These are phyloP conservation scores for Dasypus novemcinctus DNA, from an alignment of 2,113 vertebrate genomes.

Conservation along the genomic window DNA sequence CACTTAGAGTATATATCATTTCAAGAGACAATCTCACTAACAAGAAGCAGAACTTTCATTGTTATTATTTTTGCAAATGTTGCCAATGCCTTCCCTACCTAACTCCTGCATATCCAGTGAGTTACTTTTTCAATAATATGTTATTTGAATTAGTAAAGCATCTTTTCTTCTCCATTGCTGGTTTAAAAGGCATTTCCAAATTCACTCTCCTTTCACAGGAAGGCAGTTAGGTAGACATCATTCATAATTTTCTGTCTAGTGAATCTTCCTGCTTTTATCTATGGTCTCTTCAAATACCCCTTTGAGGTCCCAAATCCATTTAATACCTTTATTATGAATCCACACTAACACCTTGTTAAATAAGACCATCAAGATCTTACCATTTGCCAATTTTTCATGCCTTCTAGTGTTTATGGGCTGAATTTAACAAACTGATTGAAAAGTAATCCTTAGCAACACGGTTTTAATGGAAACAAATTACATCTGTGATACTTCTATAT, in stretches of 20 bases:
- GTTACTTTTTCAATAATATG: slow-evolving; percentile 24
- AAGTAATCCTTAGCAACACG: slow-evolving; percentile 71
- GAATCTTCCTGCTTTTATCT: slow-evolving; percentile 73
- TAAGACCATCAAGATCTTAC: slow-evolving; percentile 48
- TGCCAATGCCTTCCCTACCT: not conserved
- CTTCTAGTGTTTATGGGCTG: slow-evolving; percentile 47
- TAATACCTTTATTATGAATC: slow-evolving; percentile 59
- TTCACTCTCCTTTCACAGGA: slow-evolving; percentile 55
- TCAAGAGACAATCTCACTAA: slow-evolving; percentile 52
- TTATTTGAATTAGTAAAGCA: slow-evolving; percentile 53
- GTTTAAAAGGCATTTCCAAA: slow-evolving; percentile 39
- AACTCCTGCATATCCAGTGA: slow-evolving; percentile 43
- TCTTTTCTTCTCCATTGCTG: not conserved
- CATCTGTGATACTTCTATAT: not conserved
- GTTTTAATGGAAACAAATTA: slow-evolving; percentile 77
- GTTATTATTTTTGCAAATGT: slow-evolving; percentile 34
- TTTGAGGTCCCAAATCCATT: slow-evolving; percentile 76
- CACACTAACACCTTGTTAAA: slow-evolving; percentile 59
- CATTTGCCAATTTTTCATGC: slow-evolving; percentile 62
- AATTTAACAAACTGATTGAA: slow-evolving; percentile 71
- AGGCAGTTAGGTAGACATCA: slow-evolving; percentile 10
- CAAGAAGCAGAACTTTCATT: slow-evolving; percentile 57
- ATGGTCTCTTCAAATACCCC: slow-evolving; percentile 49
- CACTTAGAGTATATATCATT: slow-evolving; percentile 56
- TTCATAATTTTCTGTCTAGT: slow-evolving; percentile 57